phyloP scores from a whole-genome alignment of 2,797 vertebrate genomes.

The Xiphorhynchus erythropygius region DNA sequence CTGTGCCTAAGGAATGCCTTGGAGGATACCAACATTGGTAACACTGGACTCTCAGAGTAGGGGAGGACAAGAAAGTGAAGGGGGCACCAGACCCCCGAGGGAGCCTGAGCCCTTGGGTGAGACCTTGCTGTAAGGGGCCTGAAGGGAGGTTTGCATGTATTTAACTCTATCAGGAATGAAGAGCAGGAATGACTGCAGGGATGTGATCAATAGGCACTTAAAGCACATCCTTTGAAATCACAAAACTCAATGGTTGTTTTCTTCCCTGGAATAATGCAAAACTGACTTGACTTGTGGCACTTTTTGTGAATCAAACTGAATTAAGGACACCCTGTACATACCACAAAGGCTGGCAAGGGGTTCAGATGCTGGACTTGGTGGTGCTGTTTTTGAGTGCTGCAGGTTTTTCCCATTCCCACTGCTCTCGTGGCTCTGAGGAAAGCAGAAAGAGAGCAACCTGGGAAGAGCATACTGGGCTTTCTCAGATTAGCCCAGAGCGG shows the following conservation, averaged over 20 bases:
- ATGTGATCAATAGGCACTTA: not conserved
- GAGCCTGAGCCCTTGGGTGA: not conserved
- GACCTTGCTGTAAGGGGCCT: not conserved
- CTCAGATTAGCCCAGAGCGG: not conserved
- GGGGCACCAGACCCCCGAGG: not conserved
- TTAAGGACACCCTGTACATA: not conserved
- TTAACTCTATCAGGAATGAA: not conserved
- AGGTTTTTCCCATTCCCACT: not conserved
- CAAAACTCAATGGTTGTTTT: not conserved
- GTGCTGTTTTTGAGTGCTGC: not conserved
- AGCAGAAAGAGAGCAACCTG: not conserved
- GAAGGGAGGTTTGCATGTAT: not conserved
- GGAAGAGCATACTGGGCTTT: not conserved
- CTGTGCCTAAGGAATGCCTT: not conserved
- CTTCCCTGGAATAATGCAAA: not conserved
- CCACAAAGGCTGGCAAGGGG: not conserved
- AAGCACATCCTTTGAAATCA: not conserved
- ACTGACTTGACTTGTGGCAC: not conserved
- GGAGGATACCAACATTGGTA: rapidly evolving
- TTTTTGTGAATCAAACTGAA: not conserved
- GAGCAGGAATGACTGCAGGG: not conserved
- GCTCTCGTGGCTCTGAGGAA: not conserved
- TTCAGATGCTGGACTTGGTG: not conserved
- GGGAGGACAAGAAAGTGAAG: not conserved
- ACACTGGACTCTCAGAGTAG: not conserved